Percentiles rank a stretch among this genome's conserved stretches.
phyloP scores from a whole-genome alignment of 2,113 vertebrate species.

The Prionailurus viverrinus region DNA sequence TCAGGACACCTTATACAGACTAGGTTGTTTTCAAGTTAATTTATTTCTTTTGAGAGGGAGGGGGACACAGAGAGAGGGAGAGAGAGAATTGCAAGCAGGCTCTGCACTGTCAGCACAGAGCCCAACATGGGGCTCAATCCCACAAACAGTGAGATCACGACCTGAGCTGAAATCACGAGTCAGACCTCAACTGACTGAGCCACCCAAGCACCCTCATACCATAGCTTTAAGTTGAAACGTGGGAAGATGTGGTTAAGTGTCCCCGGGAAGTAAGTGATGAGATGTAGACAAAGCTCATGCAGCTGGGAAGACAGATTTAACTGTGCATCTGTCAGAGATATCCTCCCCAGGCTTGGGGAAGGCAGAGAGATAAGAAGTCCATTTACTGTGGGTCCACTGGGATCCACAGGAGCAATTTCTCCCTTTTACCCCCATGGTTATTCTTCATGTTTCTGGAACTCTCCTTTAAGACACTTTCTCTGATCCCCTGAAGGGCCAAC shows the following conservation, averaged over 20 bases:
- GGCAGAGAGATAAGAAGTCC: background rate
- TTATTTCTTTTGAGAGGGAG: too few relatives aligned
- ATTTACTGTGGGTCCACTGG: background rate
- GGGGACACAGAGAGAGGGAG: too few relatives aligned
- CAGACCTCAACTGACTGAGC: too few relatives aligned
- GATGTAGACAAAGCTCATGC: background rate
- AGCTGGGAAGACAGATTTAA: background rate
- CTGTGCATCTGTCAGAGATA: background rate
- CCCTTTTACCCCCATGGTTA: background rate
- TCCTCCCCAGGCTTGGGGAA: background rate
- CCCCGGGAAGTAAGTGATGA: conserved; percentile 26
- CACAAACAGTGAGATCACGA: too few relatives aligned
- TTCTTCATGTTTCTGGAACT: background rate
- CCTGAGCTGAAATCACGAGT: too few relatives aligned
- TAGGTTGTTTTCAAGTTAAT: too few relatives aligned
- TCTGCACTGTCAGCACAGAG: too few relatives aligned
- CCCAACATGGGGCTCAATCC: too few relatives aligned
- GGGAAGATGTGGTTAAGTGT: background rate
- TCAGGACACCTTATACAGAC: background rate
- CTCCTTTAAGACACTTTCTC: background rate
- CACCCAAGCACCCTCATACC: too few relatives aligned
- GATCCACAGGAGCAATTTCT: background rate
- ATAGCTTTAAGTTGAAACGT: background rate
- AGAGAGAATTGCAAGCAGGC: too few relatives aligned
- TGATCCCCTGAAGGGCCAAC: background rate